These are phyloP conservation scores for Tetragonula clypearis DNA, from an alignment of 1,140 invertebrate genomes.

Conservation along the genomic window DNA sequence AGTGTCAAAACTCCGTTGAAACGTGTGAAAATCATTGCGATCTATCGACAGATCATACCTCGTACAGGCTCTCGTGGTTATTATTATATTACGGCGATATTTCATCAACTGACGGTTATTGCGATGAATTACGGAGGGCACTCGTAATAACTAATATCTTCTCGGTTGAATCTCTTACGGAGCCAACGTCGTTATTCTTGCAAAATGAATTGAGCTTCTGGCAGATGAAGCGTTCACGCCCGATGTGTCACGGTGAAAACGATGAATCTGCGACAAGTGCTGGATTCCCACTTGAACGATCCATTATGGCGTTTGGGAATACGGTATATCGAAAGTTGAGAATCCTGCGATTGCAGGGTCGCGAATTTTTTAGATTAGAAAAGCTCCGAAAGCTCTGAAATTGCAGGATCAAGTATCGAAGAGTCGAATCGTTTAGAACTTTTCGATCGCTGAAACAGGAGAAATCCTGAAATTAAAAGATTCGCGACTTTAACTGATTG, in stretches of 20 bases:
- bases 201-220: neutral
- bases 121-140: neutral
- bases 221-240: neutral
- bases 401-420: no score
- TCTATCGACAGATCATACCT: neutral
- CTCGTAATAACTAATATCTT: conserved; percentile 13
- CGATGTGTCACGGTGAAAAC: neutral
- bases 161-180: neutral
- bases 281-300: neutral
- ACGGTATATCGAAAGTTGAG: neutral
- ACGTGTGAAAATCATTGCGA: neutral
- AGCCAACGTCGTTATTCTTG: neutral
- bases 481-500: no score
- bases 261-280: conserved; percentile 4
- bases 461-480: no score
- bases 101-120: neutral
- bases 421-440: no score
- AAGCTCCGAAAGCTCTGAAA: no score
- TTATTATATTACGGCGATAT: neutral
- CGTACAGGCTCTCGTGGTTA: neutral
- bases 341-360: no score
- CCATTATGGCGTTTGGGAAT: neutral
- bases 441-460: no score
- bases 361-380: no score
- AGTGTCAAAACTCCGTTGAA: neutral